These are phyloP conservation scores for Cygnus buccinator DNA, from an alignment of 2,113 vertebrate species.

Conservation along the genomic window DNA sequence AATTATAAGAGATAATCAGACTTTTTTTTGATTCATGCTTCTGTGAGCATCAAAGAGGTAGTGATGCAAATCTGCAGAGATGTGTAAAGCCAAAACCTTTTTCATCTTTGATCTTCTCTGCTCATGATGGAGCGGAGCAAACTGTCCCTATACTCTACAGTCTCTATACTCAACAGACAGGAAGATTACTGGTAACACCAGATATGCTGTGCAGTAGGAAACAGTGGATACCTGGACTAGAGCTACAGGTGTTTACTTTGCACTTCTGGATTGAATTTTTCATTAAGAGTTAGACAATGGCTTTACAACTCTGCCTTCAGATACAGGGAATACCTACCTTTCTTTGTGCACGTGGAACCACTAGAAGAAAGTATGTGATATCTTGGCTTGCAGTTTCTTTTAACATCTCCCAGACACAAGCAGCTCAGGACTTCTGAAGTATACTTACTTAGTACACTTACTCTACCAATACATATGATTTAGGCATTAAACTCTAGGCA, in stretches of 20 bases:
- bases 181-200: neutral
- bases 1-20: neutral
- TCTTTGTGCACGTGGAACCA: neutral
- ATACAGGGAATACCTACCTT: neutral
- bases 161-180: neutral
- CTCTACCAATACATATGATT: neutral
- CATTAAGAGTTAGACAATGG: neutral
- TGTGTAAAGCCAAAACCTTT: neutral
- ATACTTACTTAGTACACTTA: fast-evolving
- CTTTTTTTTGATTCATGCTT: neutral
- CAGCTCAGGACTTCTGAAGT: neutral
- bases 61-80: neutral
- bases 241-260: neutral
- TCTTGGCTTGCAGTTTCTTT: neutral
- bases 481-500: neutral
- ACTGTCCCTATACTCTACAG: neutral
- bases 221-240: neutral
- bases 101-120: neutral
- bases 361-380: neutral
- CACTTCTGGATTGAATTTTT: neutral
- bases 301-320: neutral
- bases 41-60: neutral
- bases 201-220: neutral
- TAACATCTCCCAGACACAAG: neutral
- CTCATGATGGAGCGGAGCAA: neutral